Conservation (phyloP, 2,797 vertebrate species). For the Melanotaenia boesemani region DNA sequence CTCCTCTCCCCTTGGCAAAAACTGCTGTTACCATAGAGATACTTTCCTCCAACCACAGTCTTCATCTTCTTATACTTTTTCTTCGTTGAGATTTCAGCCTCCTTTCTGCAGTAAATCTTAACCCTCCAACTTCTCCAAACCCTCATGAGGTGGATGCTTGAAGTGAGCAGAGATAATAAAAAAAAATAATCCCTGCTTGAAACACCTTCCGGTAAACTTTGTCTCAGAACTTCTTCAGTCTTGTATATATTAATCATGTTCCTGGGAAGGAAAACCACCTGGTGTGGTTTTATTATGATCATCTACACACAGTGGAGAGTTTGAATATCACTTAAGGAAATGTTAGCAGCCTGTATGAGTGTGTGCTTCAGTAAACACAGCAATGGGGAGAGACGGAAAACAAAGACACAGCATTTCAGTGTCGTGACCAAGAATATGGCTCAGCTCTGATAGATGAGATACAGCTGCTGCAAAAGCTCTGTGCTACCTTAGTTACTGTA, state of each 20-base stretch:
- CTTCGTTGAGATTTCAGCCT: conserved; percentile 39
- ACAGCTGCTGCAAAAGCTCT: conserved; percentile 62
- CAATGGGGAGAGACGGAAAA: conserved; percentile 55
- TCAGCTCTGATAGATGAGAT: conserved; percentile 59
- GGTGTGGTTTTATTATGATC: conserved; percentile 1
- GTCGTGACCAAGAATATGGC: conserved; percentile 78
- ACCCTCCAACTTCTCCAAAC: background rate
- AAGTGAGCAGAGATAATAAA: conserved; percentile 15
- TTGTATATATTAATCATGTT: conserved; percentile 3
- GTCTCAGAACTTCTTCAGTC: conserved; percentile 47
- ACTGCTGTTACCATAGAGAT: conserved; percentile 86
- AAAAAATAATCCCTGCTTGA: conserved; percentile 6
- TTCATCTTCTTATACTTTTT: conserved; percentile 68
- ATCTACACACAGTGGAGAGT: conserved; percentile 24
- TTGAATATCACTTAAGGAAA: conserved; percentile 20
- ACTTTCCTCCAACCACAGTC: conserved; percentile 71
- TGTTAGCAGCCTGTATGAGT: conserved; percentile 55
- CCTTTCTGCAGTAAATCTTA: conserved; percentile 10
- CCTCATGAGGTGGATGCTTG: conserved; percentile 1
- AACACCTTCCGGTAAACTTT: conserved; percentile 51
- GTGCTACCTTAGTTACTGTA: conserved; percentile 25
- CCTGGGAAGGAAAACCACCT: background rate
- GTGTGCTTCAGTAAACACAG: conserved; percentile 56
- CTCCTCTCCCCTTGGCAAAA: conserved; percentile 58
- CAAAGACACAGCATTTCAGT: conserved; percentile 67